phyloP scores from a whole-genome alignment of 2,113 vertebrate species.

The Chaenogobius annularis region DNA sequence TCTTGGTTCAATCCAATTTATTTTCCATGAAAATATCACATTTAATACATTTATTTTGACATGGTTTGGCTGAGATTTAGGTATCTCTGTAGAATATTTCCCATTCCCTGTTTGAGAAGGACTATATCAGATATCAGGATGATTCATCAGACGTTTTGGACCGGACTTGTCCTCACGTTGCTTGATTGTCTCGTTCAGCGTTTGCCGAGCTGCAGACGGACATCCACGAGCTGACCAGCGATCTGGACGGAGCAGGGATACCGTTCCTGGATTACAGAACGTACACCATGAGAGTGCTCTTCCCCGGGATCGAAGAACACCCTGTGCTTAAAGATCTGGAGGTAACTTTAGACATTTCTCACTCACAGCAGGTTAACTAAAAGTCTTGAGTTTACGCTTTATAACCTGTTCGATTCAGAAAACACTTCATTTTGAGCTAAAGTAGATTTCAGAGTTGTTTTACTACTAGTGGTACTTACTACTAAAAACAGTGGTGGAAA shows the following conservation, averaged over 20 bases:
- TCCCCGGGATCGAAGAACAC: slow-evolving; percentile 96
- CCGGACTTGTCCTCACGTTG: not conserved
- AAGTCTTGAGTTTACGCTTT: not conserved
- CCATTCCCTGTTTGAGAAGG: no score
- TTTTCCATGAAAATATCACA: no score
- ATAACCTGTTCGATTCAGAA: not conserved
- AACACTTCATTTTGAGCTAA: no score
- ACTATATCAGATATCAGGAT: no score
- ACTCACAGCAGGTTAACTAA: not conserved
- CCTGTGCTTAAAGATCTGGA: slow-evolving; percentile 94
- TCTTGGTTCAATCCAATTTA: no score
- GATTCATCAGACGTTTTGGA: no score
- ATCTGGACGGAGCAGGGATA: slow-evolving; percentile 93
- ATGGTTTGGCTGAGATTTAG: no score
- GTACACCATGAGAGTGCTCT: slow-evolving; percentile 97
- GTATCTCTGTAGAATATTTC: no score
- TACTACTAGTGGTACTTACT: no score
- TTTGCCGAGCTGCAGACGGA: slow-evolving; percentile 98
- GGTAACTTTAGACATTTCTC: slow-evolving; percentile 69
- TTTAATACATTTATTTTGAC: no score
- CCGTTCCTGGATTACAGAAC: slow-evolving; percentile 96
- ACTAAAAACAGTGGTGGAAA: no score
- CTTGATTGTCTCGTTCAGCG: slow-evolving; percentile 69
- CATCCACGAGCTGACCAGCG: slow-evolving; percentile 95
- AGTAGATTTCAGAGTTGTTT: no score